phyloP scores from a whole-genome alignment of 1,140 invertebrate genomes.

The Cherax quadricarinatus region DNA sequence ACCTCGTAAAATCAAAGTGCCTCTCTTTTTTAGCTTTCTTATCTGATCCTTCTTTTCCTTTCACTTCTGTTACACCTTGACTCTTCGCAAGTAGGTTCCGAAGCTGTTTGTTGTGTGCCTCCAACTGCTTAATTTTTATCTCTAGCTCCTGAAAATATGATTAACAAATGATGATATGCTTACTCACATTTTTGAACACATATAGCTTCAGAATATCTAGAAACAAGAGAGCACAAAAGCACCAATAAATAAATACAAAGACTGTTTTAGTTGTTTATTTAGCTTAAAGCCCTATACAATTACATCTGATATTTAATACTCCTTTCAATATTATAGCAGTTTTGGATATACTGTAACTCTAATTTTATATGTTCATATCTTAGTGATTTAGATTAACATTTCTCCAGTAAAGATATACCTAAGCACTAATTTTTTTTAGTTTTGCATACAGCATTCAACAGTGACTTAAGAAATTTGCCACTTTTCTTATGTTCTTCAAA shows the following conservation, averaged over 20 bases:
- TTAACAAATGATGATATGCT: neutral
- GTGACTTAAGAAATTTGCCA: no score
- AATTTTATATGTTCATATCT: no score
- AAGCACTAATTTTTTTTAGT: no score
- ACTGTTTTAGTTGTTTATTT: no score
- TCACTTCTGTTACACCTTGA: constrained; percentile 52
- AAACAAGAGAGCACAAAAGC: neutral
- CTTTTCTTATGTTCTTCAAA: no score
- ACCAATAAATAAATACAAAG: neutral
- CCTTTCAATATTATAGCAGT: no score
- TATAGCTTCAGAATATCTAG: neutral
- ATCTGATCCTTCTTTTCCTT: constrained; percentile 64
- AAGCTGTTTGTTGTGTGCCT: constrained; percentile 78
- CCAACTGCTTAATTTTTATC: constrained; percentile 76
- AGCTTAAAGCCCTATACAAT: no score
- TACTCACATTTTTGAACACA: neutral
- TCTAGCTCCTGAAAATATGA: constrained; percentile 73
- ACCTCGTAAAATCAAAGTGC: constrained; percentile 78
- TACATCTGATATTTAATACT: no score
- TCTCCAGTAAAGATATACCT: no score
- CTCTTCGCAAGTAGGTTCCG: constrained; percentile 75
- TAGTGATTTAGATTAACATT: no score
- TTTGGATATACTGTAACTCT: no score
- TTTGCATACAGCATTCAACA: no score
- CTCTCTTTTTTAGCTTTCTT: constrained; percentile 69